Evolutionary conservation across 2,888 invertebrate species (phyloP).

Genomic region (Tetramorium bicarinatum): DNA sequence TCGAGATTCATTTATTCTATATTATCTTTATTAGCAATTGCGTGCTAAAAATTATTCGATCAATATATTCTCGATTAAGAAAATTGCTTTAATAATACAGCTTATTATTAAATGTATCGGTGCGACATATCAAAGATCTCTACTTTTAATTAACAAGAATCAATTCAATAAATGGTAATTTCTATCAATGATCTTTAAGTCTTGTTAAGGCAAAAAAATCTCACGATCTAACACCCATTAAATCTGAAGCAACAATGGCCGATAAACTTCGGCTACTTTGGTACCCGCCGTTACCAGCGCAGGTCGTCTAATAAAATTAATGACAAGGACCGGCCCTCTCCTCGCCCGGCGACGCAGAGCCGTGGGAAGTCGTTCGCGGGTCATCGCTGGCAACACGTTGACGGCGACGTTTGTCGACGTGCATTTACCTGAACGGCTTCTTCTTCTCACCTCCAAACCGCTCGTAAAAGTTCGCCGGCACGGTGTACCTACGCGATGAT

Average conservation of each 20-base stretch:
- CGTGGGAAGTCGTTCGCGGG: conserved; percentile 85
- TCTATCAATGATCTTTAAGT: neutral
- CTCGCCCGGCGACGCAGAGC: conserved; percentile 70
- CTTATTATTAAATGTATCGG: neutral
- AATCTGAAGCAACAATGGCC: conserved; percentile 2
- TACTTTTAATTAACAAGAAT: neutral
- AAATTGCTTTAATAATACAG: neutral
- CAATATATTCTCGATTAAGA: neutral
- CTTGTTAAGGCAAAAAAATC: neutral
- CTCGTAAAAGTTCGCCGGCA: conserved; percentile 81
- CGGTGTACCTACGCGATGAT: conserved; percentile 80
- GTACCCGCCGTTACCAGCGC: conserved; percentile 63
- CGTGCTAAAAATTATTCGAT: neutral
- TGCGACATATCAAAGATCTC: neutral
- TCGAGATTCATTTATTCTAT: neutral
- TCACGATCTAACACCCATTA: neutral
- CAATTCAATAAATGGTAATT: neutral
- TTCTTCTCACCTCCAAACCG: conserved; percentile 65
- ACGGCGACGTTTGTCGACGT: conserved; percentile 60
- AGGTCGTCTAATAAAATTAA: conserved; percentile 81
- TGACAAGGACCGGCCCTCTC: conserved; percentile 75
- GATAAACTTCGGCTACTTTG: conserved; percentile 70
- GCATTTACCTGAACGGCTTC: conserved; percentile 68
- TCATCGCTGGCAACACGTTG: conserved; percentile 75
- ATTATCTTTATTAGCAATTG: neutral